Evolutionary conservation across 2,888 invertebrate species (phyloP).

Genomic region (Drosophila mettleri): DNA sequence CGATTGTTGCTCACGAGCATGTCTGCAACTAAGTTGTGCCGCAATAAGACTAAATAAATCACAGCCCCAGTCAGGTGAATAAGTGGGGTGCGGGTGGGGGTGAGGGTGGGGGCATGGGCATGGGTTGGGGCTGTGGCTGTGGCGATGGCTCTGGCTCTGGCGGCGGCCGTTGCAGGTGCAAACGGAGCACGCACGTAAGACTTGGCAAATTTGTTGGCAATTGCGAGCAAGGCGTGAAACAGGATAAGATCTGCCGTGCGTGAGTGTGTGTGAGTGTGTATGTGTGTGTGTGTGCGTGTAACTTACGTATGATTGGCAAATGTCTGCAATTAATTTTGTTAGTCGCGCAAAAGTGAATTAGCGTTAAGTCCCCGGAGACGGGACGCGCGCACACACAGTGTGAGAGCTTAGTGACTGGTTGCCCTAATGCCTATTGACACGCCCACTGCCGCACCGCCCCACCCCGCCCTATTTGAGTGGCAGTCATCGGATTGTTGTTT

Average conservation of each 20-base stretch:
- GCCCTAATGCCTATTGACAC: constrained; percentile 48
- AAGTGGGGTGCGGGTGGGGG: not conserved
- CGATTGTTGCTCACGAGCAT: constrained; percentile 43
- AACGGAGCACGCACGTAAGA: constrained; percentile 42
- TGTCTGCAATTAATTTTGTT: constrained; percentile 76
- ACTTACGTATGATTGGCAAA: constrained; percentile 57
- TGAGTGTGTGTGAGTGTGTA: constrained; percentile 4
- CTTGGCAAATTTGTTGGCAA: constrained; percentile 51
- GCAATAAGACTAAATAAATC: constrained; percentile 43
- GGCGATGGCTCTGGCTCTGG: not conserved
- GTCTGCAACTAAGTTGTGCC: constrained; percentile 34
- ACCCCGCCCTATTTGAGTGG: not conserved
- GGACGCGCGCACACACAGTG: constrained; percentile 14
- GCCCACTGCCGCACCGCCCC: not conserved
- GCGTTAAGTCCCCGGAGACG: constrained; percentile 53
- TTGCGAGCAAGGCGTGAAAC: constrained; percentile 46
- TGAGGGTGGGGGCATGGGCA: not conserved
- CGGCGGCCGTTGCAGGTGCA: constrained; percentile 16
- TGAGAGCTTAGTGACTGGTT: constrained; percentile 24
- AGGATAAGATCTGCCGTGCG: constrained; percentile 18
- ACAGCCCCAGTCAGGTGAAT: constrained; percentile 15
- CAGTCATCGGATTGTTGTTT: not conserved
- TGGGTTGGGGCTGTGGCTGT: not conserved
- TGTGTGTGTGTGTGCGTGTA: constrained; percentile 9
- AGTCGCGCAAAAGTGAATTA: constrained; percentile 73